Evolutionary conservation across 2,113 vertebrate genomes (phyloP).

Genomic region (Hippocampus mohnikei): DNA sequence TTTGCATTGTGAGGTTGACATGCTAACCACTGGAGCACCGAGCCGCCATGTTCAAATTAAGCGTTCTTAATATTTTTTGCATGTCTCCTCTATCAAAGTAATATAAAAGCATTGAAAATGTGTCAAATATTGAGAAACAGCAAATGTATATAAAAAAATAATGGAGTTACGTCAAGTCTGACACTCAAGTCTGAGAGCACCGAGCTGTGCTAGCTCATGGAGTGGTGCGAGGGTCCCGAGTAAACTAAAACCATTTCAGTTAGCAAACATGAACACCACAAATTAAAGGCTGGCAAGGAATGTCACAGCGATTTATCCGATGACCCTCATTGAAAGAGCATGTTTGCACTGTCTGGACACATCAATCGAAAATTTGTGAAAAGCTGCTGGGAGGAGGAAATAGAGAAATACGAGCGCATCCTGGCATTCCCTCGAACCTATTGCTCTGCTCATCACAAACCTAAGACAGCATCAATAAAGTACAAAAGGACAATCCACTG

Average conservation of each 20-base stretch:
- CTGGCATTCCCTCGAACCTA: conserved; percentile 37
- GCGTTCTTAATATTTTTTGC: background rate
- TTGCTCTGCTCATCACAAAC: conserved; percentile 50
- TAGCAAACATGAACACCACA: background rate
- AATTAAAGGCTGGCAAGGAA: background rate
- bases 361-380: conserved; percentile 7
- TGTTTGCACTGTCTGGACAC: background rate
- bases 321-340: background rate
- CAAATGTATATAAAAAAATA: no score
- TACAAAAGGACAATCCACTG: conserved; percentile 50
- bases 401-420: conserved; percentile 30
- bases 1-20: no score
- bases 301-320: background rate
- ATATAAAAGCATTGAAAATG: no score
- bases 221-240: no score
- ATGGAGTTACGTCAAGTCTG: no score
- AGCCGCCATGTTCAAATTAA: no score
- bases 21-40: no score
- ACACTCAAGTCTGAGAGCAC: no score
- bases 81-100: no score
- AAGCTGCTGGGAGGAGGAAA: conserved; percentile 14
- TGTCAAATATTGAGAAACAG: no score
- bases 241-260: background rate
- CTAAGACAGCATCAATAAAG: conserved; percentile 60
- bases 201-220: background rate